Conservation (phyloP, 2,113 vertebrate genomes). For the Leucopsar rothschildi region DNA sequence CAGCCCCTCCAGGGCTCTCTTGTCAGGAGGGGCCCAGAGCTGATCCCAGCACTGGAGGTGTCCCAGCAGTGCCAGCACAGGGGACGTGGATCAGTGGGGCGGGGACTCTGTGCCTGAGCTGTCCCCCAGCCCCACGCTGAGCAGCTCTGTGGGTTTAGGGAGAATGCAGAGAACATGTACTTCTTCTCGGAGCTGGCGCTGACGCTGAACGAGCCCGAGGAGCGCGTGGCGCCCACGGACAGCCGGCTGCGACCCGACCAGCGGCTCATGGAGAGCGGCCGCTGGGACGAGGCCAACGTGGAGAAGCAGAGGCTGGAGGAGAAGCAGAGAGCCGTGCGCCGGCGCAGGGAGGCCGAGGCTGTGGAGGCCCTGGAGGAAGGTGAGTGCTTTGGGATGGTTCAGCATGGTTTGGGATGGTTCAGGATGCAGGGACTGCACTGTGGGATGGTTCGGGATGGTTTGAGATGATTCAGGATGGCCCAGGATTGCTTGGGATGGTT, state of each 20-base stretch:
- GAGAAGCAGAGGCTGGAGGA: constrained; percentile 93
- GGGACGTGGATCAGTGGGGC: too few species aligned
- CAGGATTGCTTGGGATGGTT: too few species aligned
- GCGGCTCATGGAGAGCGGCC: constrained; percentile 90
- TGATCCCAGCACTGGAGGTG: background rate
- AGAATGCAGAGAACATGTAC: constrained; percentile 95
- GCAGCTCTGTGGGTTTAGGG: constrained; percentile 48
- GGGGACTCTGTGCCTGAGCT: background rate
- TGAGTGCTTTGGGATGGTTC: background rate
- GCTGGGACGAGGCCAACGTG: constrained; percentile 90
- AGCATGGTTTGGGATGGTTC: too few species aligned
- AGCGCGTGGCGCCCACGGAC: constrained; percentile 85
- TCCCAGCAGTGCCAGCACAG: background rate
- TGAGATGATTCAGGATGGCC: too few species aligned
- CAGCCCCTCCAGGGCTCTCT: background rate
- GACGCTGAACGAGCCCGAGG: constrained; percentile 89
- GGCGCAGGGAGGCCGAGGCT: constrained; percentile 76
- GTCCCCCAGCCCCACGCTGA: accelerated
- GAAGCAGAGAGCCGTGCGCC: constrained; percentile 82
- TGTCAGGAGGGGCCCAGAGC: background rate
- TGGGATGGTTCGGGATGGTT: too few species aligned
- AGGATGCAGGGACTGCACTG: too few species aligned
- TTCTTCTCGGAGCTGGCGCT: constrained; percentile 92
- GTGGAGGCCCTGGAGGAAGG: constrained; percentile 82
- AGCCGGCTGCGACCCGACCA: constrained; percentile 91